Base-by-base conservation (phyloP, 1,140 invertebrate species). In the Drosophila pachea region DNA sequence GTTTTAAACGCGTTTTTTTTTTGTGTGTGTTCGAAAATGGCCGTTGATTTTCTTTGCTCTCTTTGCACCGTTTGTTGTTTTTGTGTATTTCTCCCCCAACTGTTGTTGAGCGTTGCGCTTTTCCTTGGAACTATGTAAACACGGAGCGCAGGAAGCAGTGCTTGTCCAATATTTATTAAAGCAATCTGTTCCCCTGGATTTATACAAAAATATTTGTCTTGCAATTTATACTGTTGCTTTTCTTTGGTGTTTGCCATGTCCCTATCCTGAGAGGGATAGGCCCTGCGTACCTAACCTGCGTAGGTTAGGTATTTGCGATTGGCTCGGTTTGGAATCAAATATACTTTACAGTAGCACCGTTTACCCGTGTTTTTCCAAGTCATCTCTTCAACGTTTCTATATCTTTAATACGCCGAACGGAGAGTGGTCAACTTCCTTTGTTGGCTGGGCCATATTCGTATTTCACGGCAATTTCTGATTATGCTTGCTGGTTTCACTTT, bases 181-280 rank as follows among this genome's bases (percentile, higher is more conserved):
- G 79, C 81, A 74, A 86, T 84, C 76, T 84, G 66, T 79, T 78
- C 63, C 67, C 58, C 61, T 65, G 75, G 73, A 79, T 76, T 79
- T 84, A 76, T 86, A 73, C 58, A 76, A 79, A 54, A 78, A 75
- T 79, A 84, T 84, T 76, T 79, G 63, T 84, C 73, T 79, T 84
- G 81, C 73, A 68, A 76, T 73, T 78, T 68, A 75, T 72, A 68
- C 49, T 66, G 59, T 47, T 33, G 49, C 33, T 42, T 31, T 5
- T 56, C 50, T 38, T 42, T 55, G 53, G 49, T 45, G 8, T 31
- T 43, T 38, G 43, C 55, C 36, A 14, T 60, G 36, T 32, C n/a
- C n/a, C n/a, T n/a, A n/a, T 32, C 33, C 43, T 59, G 22, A 32
- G n/a, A 0, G 8, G 16, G 9, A 32, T 9, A 12, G 36, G 32